Evolutionary conservation across 2,113 vertebrate genomes (phyloP).

Genomic region (Bos indicus): DNA sequence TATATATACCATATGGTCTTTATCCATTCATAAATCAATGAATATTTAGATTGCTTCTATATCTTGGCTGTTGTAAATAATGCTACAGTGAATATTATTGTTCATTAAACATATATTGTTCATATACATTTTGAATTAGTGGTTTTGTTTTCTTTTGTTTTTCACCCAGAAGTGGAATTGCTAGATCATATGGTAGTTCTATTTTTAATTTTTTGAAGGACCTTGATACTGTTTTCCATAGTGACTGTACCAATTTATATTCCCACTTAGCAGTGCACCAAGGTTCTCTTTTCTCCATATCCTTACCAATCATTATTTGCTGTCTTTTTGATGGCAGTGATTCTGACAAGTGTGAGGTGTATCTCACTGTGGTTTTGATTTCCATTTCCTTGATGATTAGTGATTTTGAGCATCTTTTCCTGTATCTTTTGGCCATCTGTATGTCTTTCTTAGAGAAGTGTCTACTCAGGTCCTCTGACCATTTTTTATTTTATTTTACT

Average conservation of each 20-base stretch:
- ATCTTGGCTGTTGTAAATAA: not conserved
- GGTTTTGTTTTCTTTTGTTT: not conserved
- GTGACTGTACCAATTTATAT: not conserved
- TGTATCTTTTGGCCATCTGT: not conserved
- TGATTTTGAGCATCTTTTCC: not conserved
- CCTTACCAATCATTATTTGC: not conserved
- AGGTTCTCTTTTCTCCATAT: not conserved
- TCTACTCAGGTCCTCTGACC: not conserved
- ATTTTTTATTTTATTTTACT: not conserved
- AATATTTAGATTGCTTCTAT: not conserved
- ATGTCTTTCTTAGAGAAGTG: not conserved
- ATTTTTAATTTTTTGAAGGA: not conserved
- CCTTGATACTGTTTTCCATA: not conserved
- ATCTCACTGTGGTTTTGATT: not conserved
- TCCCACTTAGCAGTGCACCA: not conserved
- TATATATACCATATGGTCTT: not conserved
- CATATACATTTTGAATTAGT: not conserved
- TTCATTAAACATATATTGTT: not conserved
- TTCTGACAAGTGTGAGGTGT: not conserved
- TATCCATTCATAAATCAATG: not conserved
- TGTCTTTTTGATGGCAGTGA: not conserved
- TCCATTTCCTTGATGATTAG: not conserved
- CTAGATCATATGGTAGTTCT: not conserved
- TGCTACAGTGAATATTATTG: not conserved
- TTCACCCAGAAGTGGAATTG: not conserved